phyloP scores from a whole-genome alignment of 2,888 invertebrate species.

The Microctonus aethiopoides region DNA sequence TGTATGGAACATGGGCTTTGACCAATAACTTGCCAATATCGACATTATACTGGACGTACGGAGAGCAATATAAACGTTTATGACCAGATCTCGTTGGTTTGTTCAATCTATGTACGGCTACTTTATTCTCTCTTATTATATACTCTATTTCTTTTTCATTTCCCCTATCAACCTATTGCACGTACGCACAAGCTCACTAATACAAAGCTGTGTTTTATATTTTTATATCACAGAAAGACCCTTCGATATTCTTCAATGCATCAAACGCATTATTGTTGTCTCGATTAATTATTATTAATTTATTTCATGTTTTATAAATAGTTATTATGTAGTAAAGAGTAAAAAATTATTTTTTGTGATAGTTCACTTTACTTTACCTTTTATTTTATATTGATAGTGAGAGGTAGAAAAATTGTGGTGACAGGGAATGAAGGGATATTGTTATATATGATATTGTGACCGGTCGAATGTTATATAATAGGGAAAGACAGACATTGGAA shows the following conservation, averaged over 20 bases:
- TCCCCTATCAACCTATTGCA: not conserved
- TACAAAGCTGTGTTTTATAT: not conserved
- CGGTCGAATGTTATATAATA: conserved; percentile 26
- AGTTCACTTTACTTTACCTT: too few species aligned
- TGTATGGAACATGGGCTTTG: conserved; percentile 7
- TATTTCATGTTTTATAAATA: too few species aligned
- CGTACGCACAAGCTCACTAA: not conserved
- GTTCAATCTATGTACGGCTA: not conserved
- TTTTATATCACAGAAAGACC: too few species aligned
- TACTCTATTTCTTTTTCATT: conserved; percentile 1
- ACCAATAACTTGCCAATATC: conserved; percentile 67
- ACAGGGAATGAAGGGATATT: conserved; percentile 55
- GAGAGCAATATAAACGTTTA: conserved; percentile 67
- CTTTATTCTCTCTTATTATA: not conserved
- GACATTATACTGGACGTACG: conserved; percentile 61
- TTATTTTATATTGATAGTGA: too few species aligned
- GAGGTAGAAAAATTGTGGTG: not conserved
- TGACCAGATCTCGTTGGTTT: conserved; percentile 56
- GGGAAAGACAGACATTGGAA: conserved; percentile 7
- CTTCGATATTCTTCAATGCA: too few species aligned
- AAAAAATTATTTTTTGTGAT: too few species aligned
- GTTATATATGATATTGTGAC: conserved; percentile 65
- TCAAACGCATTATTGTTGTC: too few species aligned
- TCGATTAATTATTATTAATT: too few species aligned
- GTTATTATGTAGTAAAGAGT: too few species aligned